These are phyloP conservation scores for Dasysyrphus albostriatus DNA, from an alignment of 2,888 invertebrate genomes.

Conservation along the genomic window DNA sequence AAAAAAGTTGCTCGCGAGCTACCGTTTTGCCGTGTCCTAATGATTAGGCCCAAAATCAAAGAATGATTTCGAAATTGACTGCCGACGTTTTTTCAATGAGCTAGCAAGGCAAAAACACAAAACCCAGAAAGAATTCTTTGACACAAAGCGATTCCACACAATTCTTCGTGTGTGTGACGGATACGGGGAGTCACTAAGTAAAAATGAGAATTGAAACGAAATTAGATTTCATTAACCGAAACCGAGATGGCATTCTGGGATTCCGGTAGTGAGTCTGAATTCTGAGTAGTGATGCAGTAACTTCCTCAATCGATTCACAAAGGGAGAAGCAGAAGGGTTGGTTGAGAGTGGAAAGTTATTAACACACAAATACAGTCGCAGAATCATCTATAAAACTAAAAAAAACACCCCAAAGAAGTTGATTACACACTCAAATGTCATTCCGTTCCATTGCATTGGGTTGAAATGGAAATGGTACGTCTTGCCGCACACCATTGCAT, in stretches of 20 bases:
- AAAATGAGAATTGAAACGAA: constrained; percentile 73
- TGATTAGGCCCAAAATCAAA: constrained; percentile 82
- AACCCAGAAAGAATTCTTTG: constrained; percentile 45
- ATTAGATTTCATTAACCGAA: constrained; percentile 74
- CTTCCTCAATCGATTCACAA: constrained; percentile 60
- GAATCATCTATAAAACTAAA: constrained; percentile 16
- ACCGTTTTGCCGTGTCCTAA: constrained; percentile 79
- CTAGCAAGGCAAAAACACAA: constrained; percentile 63
- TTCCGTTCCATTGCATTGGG: constrained; percentile 47
- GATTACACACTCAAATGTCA: constrained; percentile 39
- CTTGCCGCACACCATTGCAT: constrained; percentile 20
- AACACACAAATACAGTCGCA: constrained; percentile 71
- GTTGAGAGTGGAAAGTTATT: constrained; percentile 73
- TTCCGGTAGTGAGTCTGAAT: constrained; percentile 25
- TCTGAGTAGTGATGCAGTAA: constrained; percentile 60
- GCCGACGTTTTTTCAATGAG: constrained; percentile 77
- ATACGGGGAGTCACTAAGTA: constrained; percentile 63
- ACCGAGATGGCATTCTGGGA: constrained; percentile 51
- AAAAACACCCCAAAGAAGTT: constrained; percentile 52
- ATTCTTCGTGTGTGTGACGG: constrained; percentile 62
- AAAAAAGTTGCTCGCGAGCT: constrained; percentile 59
- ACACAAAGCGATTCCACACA: constrained; percentile 48
- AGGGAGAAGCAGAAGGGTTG: constrained; percentile 63
- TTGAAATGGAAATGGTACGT: constrained; percentile 36
- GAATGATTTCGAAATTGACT: constrained; percentile 83